A percentile compares a stretch with the other conserved stretches of the same genome.
phyloP scores from a whole-genome alignment of 2,888 invertebrate species.

The Tetragonisca angustula region DNA sequence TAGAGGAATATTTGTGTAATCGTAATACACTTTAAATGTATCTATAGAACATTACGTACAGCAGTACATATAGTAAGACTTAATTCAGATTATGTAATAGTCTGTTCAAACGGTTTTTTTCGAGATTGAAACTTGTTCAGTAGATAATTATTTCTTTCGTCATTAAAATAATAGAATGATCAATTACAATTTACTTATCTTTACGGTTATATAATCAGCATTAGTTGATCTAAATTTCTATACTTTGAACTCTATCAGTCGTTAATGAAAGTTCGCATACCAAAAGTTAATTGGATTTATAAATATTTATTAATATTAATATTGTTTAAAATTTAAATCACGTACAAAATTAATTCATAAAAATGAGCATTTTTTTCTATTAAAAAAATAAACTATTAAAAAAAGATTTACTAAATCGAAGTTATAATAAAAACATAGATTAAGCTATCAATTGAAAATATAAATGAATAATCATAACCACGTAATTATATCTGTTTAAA shows the following conservation, averaged over 20 bases:
- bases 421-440: neutral
- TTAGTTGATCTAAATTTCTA: neutral
- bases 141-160: neutral
- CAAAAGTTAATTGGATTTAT: neutral
- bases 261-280: neutral
- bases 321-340: neutral
- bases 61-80: neutral
- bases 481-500: conserved; percentile 31
- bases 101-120: neutral
- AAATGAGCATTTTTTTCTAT: neutral
- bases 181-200: neutral
- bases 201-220: conserved; percentile 19
- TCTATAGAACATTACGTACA: too few relatives aligned
- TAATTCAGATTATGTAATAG: neutral
- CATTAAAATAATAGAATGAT: neutral
- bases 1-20: neutral
- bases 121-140: conserved; percentile 1
- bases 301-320: neutral
- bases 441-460: neutral
- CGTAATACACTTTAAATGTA: neutral
- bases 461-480: neutral
- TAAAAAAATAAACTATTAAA: neutral
- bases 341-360: neutral
- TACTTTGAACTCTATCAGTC: neutral
- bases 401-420: neutral